Conservation (phyloP, 2,113 vertebrate genomes). For the Ptychochromis oligacanthus region DNA sequence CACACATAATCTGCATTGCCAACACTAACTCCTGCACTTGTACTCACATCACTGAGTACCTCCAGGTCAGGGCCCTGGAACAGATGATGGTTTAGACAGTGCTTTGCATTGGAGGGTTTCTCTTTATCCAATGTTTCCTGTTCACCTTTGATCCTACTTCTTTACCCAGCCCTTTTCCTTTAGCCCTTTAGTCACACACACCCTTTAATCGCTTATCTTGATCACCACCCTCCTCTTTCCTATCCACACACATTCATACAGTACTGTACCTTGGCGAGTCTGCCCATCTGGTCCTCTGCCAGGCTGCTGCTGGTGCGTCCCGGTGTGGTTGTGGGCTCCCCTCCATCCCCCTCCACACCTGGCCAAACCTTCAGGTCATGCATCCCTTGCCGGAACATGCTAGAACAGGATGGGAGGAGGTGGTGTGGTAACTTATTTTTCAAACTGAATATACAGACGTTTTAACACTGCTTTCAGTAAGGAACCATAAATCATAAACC, state of each 20-base stretch:
- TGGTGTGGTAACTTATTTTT: background rate
- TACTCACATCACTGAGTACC: constrained; percentile 87
- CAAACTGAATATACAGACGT: background rate
- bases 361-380: constrained; percentile 99
- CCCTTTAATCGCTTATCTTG: background rate
- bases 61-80: constrained; percentile 86
- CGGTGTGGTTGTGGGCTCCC: constrained; percentile 91
- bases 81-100: constrained; percentile 76
- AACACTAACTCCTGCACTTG: constrained; percentile 50
- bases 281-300: constrained; percentile 97
- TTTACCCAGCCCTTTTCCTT: background rate
- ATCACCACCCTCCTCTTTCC: background rate
- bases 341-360: constrained; percentile 93
- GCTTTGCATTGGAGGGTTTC: constrained; percentile 20
- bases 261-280: constrained; percentile 92
- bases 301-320: constrained; percentile 93
- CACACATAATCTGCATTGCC: constrained; percentile 56
- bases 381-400: constrained; percentile 99
- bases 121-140: background rate
- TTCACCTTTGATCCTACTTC: constrained; percentile 10
- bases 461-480: background rate
- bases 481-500: too few species aligned
- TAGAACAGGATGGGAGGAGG: constrained; percentile 42
- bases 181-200: too few species aligned
- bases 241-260: background rate